Conservation (phyloP, 2,888 invertebrate genomes). For the Ceramica pisi region DNA sequence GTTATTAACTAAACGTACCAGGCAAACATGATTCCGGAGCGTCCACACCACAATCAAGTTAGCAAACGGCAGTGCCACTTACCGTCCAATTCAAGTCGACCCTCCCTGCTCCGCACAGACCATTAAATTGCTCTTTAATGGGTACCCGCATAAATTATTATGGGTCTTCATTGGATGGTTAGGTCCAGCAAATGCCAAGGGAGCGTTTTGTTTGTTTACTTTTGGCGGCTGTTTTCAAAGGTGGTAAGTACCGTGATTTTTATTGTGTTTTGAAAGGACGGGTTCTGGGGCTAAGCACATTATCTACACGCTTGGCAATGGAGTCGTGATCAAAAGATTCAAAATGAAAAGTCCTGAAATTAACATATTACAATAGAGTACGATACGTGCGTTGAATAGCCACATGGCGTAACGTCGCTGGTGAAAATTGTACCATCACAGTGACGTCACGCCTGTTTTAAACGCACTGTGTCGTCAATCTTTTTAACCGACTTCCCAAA, state of each 20-base stretch:
- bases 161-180: conserved; percentile 55
- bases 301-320: conserved; percentile 6
- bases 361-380: too few species aligned
- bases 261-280: conserved; percentile 5
- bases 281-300: neutral
- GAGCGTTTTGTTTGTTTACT: conserved; percentile 49
- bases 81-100: conserved; percentile 70
- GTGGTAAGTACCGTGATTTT: neutral
- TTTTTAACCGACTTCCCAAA: too few species aligned
- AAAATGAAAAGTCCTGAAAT: too few species aligned
- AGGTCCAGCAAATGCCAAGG: conserved; percentile 62
- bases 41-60: conserved; percentile 68
- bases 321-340: too few species aligned
- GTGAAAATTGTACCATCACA: too few species aligned
- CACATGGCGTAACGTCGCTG: too few species aligned
- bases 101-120: conserved; percentile 50
- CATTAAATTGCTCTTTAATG: conserved; percentile 65
- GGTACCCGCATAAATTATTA: conserved; percentile 56
- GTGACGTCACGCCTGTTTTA: too few species aligned
- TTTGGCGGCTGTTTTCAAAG: conserved; percentile 22
- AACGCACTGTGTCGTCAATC: too few species aligned
- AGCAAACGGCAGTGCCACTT: conserved; percentile 70
- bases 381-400: too few species aligned
- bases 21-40: conserved; percentile 62
- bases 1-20: conserved; percentile 53